A percentile compares a stretch with the other conserved stretches of the same genome.
Evolutionary conservation across 1,140 invertebrate species (phyloP).

Genomic region (Magallana gigas): DNA sequence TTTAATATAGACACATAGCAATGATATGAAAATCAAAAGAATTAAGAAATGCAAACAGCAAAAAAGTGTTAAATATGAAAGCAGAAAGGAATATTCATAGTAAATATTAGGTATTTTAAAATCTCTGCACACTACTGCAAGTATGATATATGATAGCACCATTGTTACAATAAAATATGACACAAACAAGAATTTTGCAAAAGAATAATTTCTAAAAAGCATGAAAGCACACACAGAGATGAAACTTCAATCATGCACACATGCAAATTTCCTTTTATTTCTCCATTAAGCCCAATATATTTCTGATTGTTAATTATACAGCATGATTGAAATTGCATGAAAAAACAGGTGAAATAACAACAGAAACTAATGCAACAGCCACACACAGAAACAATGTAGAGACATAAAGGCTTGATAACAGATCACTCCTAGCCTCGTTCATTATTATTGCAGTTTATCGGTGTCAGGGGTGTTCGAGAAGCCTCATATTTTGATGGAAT

Average conservation of each 20-base stretch:
- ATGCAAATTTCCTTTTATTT: neutral
- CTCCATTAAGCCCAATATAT: no score
- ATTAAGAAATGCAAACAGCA: no score
- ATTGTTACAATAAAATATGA: neutral
- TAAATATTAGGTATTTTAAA: no score
- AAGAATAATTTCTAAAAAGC: neutral
- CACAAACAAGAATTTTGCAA: neutral
- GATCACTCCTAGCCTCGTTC: neutral
- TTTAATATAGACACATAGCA: no score
- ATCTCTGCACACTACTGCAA: no score
- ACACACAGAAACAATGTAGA: neutral
- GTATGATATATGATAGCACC: neutral
- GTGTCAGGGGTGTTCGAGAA: conserved; percentile 48
- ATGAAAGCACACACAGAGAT: neutral
- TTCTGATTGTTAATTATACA: no score
- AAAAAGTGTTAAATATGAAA: no score
- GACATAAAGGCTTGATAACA: neutral
- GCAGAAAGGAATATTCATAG: no score
- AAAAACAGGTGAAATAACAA: neutral
- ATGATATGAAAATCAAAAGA: no score
- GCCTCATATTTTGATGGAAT: conserved; percentile 38
- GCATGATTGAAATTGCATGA: neutral
- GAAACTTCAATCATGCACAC: neutral
- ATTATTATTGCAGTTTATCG: conserved; percentile 44
- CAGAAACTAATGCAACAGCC: neutral